Percentiles rank a stretch among this genome's conserved stretches.
These are phyloP conservation scores for Dilophus febrilis DNA, from an alignment of 2,888 invertebrate species.

Conservation along the genomic window DNA sequence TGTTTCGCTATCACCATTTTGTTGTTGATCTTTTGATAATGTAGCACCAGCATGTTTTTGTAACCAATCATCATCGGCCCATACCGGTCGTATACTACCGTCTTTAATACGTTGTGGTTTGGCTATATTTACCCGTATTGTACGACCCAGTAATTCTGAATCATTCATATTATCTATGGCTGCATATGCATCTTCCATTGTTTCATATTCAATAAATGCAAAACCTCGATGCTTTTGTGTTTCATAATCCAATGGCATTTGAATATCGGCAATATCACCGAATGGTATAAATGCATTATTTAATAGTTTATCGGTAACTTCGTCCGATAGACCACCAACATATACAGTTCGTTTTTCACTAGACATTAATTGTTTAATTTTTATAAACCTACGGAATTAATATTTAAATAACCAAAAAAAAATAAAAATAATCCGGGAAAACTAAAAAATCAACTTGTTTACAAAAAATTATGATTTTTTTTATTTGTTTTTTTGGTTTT, in stretches of 20 bases:
- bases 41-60: slow-evolving; percentile 93
- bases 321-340: slow-evolving; percentile 79
- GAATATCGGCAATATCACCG: slow-evolving; percentile 95
- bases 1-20: slow-evolving; percentile 15
- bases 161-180: slow-evolving; percentile 99
- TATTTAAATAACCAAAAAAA: too few species aligned
- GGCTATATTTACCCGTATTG: slow-evolving; percentile 90
- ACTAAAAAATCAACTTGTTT: too few species aligned
- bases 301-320: slow-evolving; percentile 89
- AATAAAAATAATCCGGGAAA: too few species aligned
- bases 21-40: slow-evolving; percentile 34
- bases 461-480: too few species aligned
- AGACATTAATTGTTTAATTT: slow-evolving; percentile 27
- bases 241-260: slow-evolving; percentile 93
- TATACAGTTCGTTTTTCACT: slow-evolving; percentile 69
- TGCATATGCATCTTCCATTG: slow-evolving; percentile 93
- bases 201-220: slow-evolving; percentile 96
- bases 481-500: too few species aligned
- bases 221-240: slow-evolving; percentile 95
- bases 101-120: slow-evolving; percentile 94
- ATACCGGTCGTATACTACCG: slow-evolving; percentile 85
- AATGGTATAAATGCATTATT: slow-evolving; percentile 97
- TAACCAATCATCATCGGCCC: slow-evolving; percentile 98
- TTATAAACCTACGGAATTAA: background rate
- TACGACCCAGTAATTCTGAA: slow-evolving; percentile 90